Evolutionary conservation across 37 sponge, comb jelly and placozoan genomes (phyloP), one percentile per base, ranked within the genome.

Genomic region (Aphrocallistes beatrix): DNA sequence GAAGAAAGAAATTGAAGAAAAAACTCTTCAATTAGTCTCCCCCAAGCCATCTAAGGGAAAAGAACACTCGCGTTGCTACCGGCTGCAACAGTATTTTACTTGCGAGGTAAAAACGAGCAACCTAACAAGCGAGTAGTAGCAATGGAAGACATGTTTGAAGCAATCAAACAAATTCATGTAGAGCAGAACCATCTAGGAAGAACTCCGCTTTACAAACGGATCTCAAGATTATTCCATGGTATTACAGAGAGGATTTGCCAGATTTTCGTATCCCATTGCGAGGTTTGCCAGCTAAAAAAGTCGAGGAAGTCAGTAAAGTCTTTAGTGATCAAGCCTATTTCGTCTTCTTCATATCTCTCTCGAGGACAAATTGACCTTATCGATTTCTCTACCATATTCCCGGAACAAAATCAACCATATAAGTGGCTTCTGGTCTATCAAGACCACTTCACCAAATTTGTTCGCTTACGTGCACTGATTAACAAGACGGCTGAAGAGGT

Each of bases 301-400:
- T 60, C 75, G n/a, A 60, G 8, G n/a, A 60, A 60, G n/a, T 60
- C 75, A 60, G 10, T 60, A 30, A 60, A 60, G n/a, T 60, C 75
- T 28, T 30, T 60, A 6, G 75, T 60, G 34, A 60, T 60, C 10
- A 60, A 60, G 34, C 75, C 75, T 60, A 60, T 60, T 60, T 60
- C 75, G 10, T 60, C 75, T 28, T 60, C 75, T 60, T 25, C 6
- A 3, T 60, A 60, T 60, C 75, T 60, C n/a, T 60, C 75, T 13
- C 75, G 75, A 6, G n/a, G 75, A 25, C 75, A 60, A 60, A 60
- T 28, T 28, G 75, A 60, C n/a, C 75, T 60, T 19, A 60, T 60
- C n/a, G 75, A 60, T 28, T 60, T 60, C 75, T 60, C 75, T 3
- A 60, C 75, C n/a, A 30, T 60, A 60, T 60, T 60, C n/a, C 75